phyloP scores from a whole-genome alignment of 2,113 vertebrate species.

The Dromaius novaehollandiae region DNA sequence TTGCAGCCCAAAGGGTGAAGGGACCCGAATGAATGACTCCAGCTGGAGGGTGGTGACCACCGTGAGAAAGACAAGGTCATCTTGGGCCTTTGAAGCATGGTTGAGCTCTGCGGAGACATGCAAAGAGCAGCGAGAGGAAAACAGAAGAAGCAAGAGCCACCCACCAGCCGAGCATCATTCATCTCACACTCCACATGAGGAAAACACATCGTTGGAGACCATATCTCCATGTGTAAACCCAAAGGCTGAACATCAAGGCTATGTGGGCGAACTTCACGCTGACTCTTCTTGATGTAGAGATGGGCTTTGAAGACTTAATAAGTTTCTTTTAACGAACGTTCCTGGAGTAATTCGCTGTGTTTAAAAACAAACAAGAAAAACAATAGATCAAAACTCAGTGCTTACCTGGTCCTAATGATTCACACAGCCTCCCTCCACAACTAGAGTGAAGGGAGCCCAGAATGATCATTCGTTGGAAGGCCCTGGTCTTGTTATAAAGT shows the following conservation, averaged over 20 bases:
- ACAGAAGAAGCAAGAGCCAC: neutral
- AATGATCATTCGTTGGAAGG: neutral
- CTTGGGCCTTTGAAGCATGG: neutral
- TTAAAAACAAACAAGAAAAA: neutral
- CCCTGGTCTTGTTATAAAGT: neutral
- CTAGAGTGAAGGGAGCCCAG: neutral
- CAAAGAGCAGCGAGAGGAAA: neutral
- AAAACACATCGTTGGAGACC: neutral
- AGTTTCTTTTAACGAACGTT: neutral
- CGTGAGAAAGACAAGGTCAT: neutral
- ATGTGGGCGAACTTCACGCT: neutral
- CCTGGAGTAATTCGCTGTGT: neutral
- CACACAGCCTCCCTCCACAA: fast-evolving
- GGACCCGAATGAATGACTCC: neutral
- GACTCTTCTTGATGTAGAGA: neutral
- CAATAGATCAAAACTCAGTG: neutral
- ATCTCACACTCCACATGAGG: neutral
- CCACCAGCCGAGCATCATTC: neutral
- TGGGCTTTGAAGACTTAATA: neutral
- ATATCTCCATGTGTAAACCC: neutral
- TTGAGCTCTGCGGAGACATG: neutral
- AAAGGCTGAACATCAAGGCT: neutral
- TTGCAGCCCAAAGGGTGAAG: neutral
- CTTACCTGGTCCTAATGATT: neutral
- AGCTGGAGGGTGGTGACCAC: neutral